phyloP scores from a whole-genome alignment of 2,113 vertebrate genomes.

The Gambusia holbrooki region DNA sequence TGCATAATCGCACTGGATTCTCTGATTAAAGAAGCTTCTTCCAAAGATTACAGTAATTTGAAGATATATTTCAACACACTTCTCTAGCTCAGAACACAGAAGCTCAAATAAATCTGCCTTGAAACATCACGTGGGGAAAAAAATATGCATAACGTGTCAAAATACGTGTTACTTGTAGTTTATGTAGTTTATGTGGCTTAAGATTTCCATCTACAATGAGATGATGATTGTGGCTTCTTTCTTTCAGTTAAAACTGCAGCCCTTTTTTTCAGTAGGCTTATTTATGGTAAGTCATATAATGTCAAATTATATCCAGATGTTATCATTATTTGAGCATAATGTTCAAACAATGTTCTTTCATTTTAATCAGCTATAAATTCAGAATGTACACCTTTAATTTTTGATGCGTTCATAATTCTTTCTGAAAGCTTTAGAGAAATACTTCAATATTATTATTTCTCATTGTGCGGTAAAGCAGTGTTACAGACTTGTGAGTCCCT shows the following conservation, averaged over 20 bases:
- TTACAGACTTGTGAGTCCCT: slow-evolving; percentile 48
- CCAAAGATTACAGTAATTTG: slow-evolving; percentile 25
- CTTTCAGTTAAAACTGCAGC: neutral
- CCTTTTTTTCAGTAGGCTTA: neutral
- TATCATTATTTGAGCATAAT: neutral
- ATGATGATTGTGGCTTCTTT: slow-evolving; percentile 13
- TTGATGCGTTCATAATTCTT: slow-evolving; percentile 55
- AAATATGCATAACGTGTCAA: slow-evolving; percentile 1
- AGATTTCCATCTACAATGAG: slow-evolving; percentile 8
- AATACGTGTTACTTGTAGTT: slow-evolving; percentile 27
- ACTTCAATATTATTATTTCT: slow-evolving; percentile 16
- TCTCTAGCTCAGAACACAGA: slow-evolving; percentile 32
- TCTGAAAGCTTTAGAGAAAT: slow-evolving; percentile 33
- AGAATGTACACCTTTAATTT: slow-evolving; percentile 12
- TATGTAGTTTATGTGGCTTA: slow-evolving; percentile 1
- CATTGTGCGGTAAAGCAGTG: slow-evolving; percentile 38
- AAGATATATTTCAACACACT: slow-evolving; percentile 44
- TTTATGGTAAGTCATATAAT: slow-evolving; percentile 1
- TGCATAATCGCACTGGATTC: slow-evolving; percentile 21
- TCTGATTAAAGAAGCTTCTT: slow-evolving; percentile 27
- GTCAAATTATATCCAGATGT: slow-evolving; percentile 5
- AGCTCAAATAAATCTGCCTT: slow-evolving; percentile 23
- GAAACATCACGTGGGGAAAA: slow-evolving; percentile 11
- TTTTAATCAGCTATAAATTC: slow-evolving; percentile 40
- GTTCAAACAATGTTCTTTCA: slow-evolving; percentile 10